These are phyloP conservation scores for Epinotia nisella DNA, from an alignment of 2,888 invertebrate species.

Conservation along the genomic window DNA sequence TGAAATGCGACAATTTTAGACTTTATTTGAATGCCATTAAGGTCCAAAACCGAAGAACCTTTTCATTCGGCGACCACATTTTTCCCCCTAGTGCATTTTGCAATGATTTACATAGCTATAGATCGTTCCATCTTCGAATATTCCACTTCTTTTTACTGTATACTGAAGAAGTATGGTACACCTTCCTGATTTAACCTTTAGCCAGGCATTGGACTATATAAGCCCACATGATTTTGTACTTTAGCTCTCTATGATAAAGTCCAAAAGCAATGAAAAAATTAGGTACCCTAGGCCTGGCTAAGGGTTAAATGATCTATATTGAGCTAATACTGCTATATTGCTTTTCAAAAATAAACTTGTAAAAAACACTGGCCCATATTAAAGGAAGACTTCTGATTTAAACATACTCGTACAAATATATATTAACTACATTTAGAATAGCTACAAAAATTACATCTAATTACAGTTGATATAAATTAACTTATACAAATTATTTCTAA, in stretches of 20 bases:
- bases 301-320: no score
- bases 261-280: no score
- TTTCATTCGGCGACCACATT: no score
- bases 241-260: no score
- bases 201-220: no score
- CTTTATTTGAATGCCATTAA: not conserved
- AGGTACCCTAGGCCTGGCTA: no score
- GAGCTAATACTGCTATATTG: no score
- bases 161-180: no score
- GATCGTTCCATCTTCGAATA: not conserved
- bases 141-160: no score
- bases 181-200: no score
- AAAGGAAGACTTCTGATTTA: conserved; percentile 50
- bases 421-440: conserved; percentile 29
- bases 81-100: not conserved
- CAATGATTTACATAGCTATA: not conserved
- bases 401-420: conserved; percentile 39
- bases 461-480: conserved; percentile 35
- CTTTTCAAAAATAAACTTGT: not conserved
- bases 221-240: no score
- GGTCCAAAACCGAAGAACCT: not conserved
- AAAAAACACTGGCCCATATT: conserved; percentile 46
- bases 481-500: conserved; percentile 27
- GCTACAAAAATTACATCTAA: conserved; percentile 35
- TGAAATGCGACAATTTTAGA: not conserved